These are phyloP conservation scores for Chrysomela aeneicollis DNA, from an alignment of 2,888 invertebrate species.

Conservation along the genomic window DNA sequence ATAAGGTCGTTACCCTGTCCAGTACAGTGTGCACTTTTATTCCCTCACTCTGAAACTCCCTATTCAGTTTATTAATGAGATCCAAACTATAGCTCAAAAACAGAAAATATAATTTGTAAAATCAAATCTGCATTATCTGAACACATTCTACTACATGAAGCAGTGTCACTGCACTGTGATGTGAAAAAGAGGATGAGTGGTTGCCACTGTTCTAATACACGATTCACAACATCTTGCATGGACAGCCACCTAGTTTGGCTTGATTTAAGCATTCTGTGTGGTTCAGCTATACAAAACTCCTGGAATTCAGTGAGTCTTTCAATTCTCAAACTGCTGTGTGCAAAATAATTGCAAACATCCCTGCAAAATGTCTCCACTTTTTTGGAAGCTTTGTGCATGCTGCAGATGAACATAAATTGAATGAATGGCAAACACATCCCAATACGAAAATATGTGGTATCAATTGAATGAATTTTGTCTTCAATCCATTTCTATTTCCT, in stretches of 20 bases:
- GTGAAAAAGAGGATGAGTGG: slow-evolving; percentile 5
- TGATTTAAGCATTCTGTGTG: slow-evolving; percentile 12
- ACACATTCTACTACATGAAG: too few species aligned
- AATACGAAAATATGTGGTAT: slow-evolving; percentile 41
- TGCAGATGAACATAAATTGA: slow-evolving; percentile 3
- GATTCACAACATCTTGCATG: slow-evolving; percentile 9
- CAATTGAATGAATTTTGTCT: slow-evolving; percentile 32
- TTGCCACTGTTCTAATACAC: slow-evolving; percentile 13
- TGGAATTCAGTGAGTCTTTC: not conserved
- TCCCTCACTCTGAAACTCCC: not conserved
- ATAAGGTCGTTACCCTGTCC: too few species aligned
- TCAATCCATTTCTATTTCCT: slow-evolving; percentile 38
- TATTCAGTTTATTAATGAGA: not conserved
- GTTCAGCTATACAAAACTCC: not conserved
- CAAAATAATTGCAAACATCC: slow-evolving; percentile 6
- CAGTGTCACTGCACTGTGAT: too few species aligned
- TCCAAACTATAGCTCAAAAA: not conserved
- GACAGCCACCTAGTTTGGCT: slow-evolving; percentile 13
- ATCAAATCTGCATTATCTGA: too few species aligned
- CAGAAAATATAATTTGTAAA: too few species aligned
- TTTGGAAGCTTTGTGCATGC: slow-evolving; percentile 2
- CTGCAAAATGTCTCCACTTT: slow-evolving; percentile 2
- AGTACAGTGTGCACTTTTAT: too few species aligned
- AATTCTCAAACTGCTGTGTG: slow-evolving; percentile 4
- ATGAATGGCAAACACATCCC: slow-evolving; percentile 32